Evolutionary conservation across 1,140 invertebrate genomes (phyloP), one percentile per base, ranked within the genome.

Genomic region (Cotesia glomerata): DNA sequence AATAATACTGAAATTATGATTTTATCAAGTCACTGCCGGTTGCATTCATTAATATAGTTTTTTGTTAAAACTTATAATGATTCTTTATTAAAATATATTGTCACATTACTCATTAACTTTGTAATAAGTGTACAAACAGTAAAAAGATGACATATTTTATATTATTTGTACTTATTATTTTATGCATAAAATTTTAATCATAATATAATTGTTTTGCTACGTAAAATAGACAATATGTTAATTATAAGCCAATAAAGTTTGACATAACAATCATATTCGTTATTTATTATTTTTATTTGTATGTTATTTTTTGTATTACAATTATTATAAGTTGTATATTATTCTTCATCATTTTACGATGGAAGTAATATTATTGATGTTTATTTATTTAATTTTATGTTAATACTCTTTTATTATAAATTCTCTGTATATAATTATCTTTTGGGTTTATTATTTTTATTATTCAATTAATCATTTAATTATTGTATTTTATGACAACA

Each of bases 11-110:
- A 52, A 71, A 63, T n/a, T 54, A 54, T 5, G 5, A 54, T 54
- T n/a, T 16, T n/a, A n/a, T 54, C 70, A 75, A 74, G 73, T 80
- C 81, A 83, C 80, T 84, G 81, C 79, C 83, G 81, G 71, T 78
- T 76, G 80, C 81, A 80, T 80, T 81, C 54, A 65, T 34, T 18
- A 32, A 26, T 34, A 62, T 74, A 70, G 62, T 65, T 63, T 35
- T 59, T 5, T 34, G 58, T 11, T 59, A 68, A 56, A 69, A 36
- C 54, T 63, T 69, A 26, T 59, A 13, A 45, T 14, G 1, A 54
- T 14, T 5, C 16, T 16, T 7, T n/a, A 14, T 54, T n/a, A 54
- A 45, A 45, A 45, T 7, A 45, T 45, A 45, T 5, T 49, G 45
- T 49, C 8, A 54, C 52, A 14, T 54, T 54, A 54, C 52, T 16